These are phyloP conservation scores for Peromyscus attwateri DNA, from an alignment of 2,797 vertebrate genomes.

Conservation along the genomic window DNA sequence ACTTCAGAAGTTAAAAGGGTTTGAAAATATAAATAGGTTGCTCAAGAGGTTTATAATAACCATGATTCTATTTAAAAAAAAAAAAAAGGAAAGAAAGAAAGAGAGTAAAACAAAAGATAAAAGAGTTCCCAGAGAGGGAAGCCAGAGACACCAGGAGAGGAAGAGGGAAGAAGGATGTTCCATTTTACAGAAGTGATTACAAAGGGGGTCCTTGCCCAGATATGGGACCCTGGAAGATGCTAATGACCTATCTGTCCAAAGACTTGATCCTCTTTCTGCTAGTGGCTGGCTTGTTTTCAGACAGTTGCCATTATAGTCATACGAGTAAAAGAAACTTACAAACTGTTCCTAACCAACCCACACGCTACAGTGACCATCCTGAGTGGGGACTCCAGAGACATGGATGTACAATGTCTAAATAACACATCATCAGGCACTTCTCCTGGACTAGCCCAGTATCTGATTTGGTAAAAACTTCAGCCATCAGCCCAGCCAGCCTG, in stretches of 20 bases:
- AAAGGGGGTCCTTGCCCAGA: background rate
- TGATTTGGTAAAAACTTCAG: background rate
- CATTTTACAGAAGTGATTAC: background rate
- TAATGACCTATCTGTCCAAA: background rate
- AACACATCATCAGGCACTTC: background rate
- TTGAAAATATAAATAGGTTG: slow-evolving; percentile 5
- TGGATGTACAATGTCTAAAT: background rate
- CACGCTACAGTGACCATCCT: background rate
- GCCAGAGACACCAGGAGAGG: background rate
- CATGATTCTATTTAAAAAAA: background rate
- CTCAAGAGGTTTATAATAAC: slow-evolving; percentile 3
- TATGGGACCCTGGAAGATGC: background rate
- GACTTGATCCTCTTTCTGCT: background rate
- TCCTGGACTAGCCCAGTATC: background rate
- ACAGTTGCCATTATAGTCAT: background rate
- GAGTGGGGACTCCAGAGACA: background rate
- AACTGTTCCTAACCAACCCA: background rate
- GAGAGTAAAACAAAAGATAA: background rate
- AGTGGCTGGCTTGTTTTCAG: background rate
- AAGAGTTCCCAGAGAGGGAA: background rate
- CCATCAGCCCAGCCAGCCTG: background rate
- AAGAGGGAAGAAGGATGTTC: background rate
- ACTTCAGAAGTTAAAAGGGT: background rate
- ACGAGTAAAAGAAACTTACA: background rate
- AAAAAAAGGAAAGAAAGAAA: background rate